Evolutionary conservation across 2,888 invertebrate species (phyloP).

Genomic region (Desoria tigrina): DNA sequence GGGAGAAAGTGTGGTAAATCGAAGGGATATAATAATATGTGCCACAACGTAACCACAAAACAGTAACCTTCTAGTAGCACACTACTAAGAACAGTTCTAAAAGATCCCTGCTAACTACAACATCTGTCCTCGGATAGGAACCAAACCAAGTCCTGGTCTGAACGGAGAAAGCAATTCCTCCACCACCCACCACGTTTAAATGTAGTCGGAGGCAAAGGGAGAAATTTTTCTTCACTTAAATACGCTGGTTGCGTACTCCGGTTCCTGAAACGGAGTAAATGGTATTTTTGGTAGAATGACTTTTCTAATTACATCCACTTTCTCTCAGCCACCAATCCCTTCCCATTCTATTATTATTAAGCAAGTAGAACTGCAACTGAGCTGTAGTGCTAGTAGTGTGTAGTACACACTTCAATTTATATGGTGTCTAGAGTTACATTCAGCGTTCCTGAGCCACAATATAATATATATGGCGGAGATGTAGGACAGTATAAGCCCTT

Average conservation of each 20-base stretch:
- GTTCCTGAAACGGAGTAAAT: conserved; percentile 22
- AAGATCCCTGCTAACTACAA: background rate
- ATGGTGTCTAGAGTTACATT: too few relatives aligned
- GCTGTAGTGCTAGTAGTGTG: background rate
- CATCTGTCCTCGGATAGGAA: conserved; percentile 10
- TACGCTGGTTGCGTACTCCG: conserved; percentile 1
- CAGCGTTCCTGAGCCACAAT: too few relatives aligned
- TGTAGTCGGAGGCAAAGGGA: too few relatives aligned
- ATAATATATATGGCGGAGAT: too few relatives aligned
- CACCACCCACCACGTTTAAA: too few relatives aligned
- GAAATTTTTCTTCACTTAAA: conserved; percentile 19
- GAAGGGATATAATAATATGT: background rate
- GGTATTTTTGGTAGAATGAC: conserved; percentile 37
- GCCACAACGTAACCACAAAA: too few relatives aligned
- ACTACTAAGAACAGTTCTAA: too few relatives aligned
- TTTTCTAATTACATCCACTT: conserved; percentile 41
- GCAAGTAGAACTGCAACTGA: background rate
- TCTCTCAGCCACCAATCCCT: conserved; percentile 14
- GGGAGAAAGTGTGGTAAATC: conserved; percentile 1
- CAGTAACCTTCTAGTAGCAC: too few relatives aligned
- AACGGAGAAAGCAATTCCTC: background rate
- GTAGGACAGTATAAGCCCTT: background rate
- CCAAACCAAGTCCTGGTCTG: too few relatives aligned
- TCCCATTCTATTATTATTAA: conserved; percentile 2
- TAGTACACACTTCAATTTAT: background rate